Percentiles rank a stretch among this genome's conserved stretches.
Evolutionary conservation across 1,140 invertebrate species (phyloP).

Genomic region (Drosophila kurseongensis): DNA sequence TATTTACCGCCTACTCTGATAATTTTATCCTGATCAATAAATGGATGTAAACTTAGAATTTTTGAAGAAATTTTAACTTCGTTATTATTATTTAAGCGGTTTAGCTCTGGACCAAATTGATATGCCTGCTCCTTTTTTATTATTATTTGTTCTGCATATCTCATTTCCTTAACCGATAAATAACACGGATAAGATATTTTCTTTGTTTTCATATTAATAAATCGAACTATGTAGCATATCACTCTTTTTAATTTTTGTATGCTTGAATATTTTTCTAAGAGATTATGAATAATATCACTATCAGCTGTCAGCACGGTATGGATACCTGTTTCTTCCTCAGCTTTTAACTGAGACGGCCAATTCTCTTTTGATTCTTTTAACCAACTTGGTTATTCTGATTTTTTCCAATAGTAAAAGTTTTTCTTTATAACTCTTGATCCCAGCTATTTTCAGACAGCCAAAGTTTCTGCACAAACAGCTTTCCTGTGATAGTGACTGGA

Average conservation of each 20-base stretch:
- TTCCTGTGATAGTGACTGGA: no score
- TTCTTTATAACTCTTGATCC: neutral
- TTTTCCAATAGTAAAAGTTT: no score
- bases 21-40: neutral
- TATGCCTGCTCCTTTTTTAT: neutral
- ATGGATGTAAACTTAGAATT: neutral
- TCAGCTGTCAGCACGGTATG: no score
- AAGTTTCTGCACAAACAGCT: slow-evolving; percentile 4
- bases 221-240: neutral
- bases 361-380: no score
- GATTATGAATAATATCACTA: no score
- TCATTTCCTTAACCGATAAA: neutral
- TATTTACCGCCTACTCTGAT: neutral
- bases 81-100: neutral
- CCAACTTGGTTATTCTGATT: no score
- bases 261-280: no score
- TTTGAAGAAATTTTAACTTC: neutral
- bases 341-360: no score
- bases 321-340: no score
- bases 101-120: no score
- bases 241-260: no score
- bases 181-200: neutral
- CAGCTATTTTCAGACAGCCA: neutral
- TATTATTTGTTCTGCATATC: neutral
- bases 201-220: no score